Conservation (phyloP, 2,113 vertebrate genomes). For the Australoheros scitulus region DNA sequence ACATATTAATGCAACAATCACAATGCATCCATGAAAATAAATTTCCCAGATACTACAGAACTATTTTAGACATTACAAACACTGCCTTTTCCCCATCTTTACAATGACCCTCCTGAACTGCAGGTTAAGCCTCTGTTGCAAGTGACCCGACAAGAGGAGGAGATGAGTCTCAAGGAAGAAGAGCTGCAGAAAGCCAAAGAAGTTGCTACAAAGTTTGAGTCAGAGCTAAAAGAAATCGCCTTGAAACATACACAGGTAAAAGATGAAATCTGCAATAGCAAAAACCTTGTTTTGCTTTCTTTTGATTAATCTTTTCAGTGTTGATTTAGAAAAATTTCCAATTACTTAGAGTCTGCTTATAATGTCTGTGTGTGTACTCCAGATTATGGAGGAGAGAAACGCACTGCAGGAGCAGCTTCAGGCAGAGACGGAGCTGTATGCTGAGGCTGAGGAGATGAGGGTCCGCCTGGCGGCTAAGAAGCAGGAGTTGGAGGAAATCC, state of each 20-base stretch:
- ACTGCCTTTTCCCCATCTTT: not conserved
- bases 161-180: constrained; percentile 94
- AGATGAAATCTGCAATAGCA: not conserved
- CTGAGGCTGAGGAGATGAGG: constrained; percentile 94
- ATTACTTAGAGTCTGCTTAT: not conserved
- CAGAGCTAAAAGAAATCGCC: constrained; percentile 88
- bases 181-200: constrained; percentile 89
- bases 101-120: not conserved
- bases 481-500: constrained; percentile 94
- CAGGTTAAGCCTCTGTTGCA: constrained; percentile 97
- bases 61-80: not conserved
- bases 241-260: constrained; percentile 89
- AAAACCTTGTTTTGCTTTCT: not conserved
- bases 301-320: not conserved
- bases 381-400: constrained; percentile 88
- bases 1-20: not conserved
- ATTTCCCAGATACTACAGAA: not conserved
- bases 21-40: not conserved
- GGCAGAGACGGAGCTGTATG: constrained; percentile 92
- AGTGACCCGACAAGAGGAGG: constrained; percentile 95
- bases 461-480: constrained; percentile 90
- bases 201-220: constrained; percentile 84
- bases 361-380: not conserved
- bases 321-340: not conserved
- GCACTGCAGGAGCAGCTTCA: constrained; percentile 91